Conservation (phyloP, 2,797 vertebrate genomes). For the Xerus rutilus region DNA sequence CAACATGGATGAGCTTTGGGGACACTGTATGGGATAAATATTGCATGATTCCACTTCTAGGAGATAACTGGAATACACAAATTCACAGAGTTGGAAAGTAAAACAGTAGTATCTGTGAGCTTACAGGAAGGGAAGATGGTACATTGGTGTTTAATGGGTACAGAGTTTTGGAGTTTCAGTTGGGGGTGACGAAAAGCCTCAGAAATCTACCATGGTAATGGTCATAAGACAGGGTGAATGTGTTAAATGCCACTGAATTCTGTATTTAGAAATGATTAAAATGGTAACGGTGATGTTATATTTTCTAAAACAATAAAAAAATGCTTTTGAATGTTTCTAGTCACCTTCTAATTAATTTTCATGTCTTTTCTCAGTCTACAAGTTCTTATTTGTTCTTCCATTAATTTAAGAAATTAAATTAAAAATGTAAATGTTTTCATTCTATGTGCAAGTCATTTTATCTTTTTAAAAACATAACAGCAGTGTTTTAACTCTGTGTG, state of each 20-base stretch:
- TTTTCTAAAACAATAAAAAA: not conserved
- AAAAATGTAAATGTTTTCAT: not conserved
- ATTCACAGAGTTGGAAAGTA: not conserved
- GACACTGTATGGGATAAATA: not conserved
- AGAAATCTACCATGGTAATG: not conserved
- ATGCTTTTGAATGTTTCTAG: not conserved
- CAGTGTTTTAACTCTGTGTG: not conserved
- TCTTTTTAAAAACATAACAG: not conserved
- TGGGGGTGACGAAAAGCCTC: not conserved
- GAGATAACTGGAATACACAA: not conserved
- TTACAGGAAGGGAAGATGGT: not conserved
- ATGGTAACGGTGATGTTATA: not conserved
- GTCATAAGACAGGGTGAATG: not conserved
- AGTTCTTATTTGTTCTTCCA: not conserved
- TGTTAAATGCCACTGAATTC: not conserved
- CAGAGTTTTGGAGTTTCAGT: not conserved
- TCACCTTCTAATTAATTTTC: not conserved
- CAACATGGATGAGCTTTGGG: not conserved
- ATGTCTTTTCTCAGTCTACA: not conserved
- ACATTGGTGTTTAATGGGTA: not conserved
- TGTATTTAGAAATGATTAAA: not conserved
- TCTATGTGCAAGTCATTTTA: not conserved
- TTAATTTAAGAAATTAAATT: not conserved
- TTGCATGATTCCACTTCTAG: not conserved
- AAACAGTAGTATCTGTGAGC: not conserved